These are phyloP conservation scores for Parelbella ahira DNA, from an alignment of 2,888 invertebrate species.

Conservation along the genomic window DNA sequence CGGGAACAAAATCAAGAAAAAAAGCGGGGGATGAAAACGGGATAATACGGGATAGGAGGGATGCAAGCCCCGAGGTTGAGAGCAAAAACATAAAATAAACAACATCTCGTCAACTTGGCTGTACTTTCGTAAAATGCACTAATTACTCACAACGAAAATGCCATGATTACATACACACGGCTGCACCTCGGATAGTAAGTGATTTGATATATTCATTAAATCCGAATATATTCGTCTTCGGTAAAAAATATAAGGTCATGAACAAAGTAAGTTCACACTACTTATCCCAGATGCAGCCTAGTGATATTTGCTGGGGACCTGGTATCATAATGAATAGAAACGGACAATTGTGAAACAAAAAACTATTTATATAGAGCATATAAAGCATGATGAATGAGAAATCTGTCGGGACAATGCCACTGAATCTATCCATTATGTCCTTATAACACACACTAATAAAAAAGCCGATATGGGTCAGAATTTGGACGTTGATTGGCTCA, in stretches of 20 bases:
- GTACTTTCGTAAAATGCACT: slow-evolving; percentile 49
- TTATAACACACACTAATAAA: neutral
- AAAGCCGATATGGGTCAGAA: slow-evolving; percentile 10
- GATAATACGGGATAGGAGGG: slow-evolving; percentile 44
- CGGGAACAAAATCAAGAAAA: slow-evolving; percentile 46
- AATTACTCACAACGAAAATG: slow-evolving; percentile 18
- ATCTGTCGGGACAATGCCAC: neutral
- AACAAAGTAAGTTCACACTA: no score
- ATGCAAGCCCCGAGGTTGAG: slow-evolving; percentile 62
- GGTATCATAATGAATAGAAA: slow-evolving; percentile 13
- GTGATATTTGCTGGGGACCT: slow-evolving; percentile 8
- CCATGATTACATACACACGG: slow-evolving; percentile 28
- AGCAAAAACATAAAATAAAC: slow-evolving; percentile 49
- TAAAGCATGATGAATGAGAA: neutral
- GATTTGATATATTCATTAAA: neutral
- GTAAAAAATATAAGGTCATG: no score
- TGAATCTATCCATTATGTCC: slow-evolving; percentile 23
- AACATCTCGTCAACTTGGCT: slow-evolving; percentile 66
- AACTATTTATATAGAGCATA: no score
- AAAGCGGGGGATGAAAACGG: slow-evolving; percentile 37
- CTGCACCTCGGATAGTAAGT: slow-evolving; percentile 35
- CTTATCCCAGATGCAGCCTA: slow-evolving; percentile 9
- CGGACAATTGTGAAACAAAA: neutral
- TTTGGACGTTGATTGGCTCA: slow-evolving; percentile 4
- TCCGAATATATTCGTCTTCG: no score